Evolutionary conservation across 2,888 invertebrate species (phyloP), one percentile per base, ranked within the genome.

Genomic region (Pristionchus mayeri): DNA sequence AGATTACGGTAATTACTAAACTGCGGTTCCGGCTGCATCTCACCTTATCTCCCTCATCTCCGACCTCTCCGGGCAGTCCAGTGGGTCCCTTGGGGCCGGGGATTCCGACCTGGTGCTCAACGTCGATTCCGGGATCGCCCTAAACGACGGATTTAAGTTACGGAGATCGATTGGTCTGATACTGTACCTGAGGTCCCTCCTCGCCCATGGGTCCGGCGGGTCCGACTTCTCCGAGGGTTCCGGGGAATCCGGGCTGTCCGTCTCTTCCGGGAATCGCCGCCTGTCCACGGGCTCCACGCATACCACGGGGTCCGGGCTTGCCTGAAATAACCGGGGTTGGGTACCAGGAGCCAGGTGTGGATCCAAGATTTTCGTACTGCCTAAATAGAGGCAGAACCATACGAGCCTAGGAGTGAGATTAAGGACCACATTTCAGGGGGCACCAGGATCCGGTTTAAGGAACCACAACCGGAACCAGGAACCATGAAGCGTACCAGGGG

Each of bases 241-340:
- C 90, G 71, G 90, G 90, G 89, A 90, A 90, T 84, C 90, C 90
- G 84, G 90, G 90, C 71, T 87, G 87, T 84, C 91, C 91, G 84
- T 91, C 91, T 60, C 91, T 84, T 34, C 91, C 90, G 71, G 90
- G 91, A 87, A 89, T 88, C 24, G 90, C 90, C 40, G 91, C 89
- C 85, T 90, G 91, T 86, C 91, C 91, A 63, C 91, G 89, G 21
- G 91, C 90, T 86, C 91, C 91, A 71, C 91, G 91, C 90, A 91
- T 90, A 80, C 91, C 91, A 48, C 90, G 88, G 18, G 90, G 88
- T 87, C 89, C 89, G 54, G 89, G 88, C 85, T 89, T 89, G 86
- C 89, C 87, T 52, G 48, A 18, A 40, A 83, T 44, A 13, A 44
- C 44, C 44, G 7, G 13, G 13, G 6, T 9, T 44, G 44, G 44